Conservation (phyloP, 2,113 vertebrate genomes). For the Paratilapia polleni region DNA sequence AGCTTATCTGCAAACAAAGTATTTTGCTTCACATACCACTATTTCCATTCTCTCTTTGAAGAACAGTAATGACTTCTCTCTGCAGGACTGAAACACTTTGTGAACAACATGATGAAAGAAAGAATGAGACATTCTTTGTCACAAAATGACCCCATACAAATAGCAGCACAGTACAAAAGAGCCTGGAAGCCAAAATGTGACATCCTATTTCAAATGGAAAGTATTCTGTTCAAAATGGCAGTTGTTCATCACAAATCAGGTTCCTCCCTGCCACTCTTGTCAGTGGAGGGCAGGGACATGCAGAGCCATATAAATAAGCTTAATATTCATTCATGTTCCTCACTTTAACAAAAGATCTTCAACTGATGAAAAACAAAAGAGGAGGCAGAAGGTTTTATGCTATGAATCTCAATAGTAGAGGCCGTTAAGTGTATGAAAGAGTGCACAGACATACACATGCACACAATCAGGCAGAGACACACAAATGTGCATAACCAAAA, state of each 20-base stretch:
- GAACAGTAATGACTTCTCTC: conserved; percentile 41
- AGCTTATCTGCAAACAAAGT: conserved; percentile 21
- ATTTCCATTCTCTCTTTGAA: conserved; percentile 32
- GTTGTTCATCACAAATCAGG: conserved; percentile 24
- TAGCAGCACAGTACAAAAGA: conserved; percentile 26
- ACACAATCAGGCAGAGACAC: not conserved
- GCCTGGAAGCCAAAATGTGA: conserved; percentile 37
- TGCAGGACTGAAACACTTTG: conserved; percentile 32
- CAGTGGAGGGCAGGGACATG: not conserved
- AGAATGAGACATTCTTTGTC: conserved; percentile 29
- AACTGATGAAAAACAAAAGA: conserved; percentile 20
- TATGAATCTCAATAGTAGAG: conserved; percentile 27
- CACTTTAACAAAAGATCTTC: conserved; percentile 37
- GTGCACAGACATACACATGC: not conserved
- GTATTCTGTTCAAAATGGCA: conserved; percentile 24
- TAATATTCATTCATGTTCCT: conserved; percentile 37
- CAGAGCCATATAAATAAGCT: conserved; percentile 14
- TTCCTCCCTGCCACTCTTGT: not conserved
- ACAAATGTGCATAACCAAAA: conserved; percentile 5
- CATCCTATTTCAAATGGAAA: conserved; percentile 29
- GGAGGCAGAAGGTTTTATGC: conserved; percentile 26
- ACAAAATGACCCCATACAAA: conserved; percentile 34
- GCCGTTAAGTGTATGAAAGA: conserved; percentile 25
- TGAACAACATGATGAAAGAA: conserved; percentile 45
- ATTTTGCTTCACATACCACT: conserved; percentile 10